A percentile compares a stretch with the other conserved stretches of the same genome.
Evolutionary conservation across 1,140 invertebrate genomes (phyloP).

Genomic region (Pinna nobilis): DNA sequence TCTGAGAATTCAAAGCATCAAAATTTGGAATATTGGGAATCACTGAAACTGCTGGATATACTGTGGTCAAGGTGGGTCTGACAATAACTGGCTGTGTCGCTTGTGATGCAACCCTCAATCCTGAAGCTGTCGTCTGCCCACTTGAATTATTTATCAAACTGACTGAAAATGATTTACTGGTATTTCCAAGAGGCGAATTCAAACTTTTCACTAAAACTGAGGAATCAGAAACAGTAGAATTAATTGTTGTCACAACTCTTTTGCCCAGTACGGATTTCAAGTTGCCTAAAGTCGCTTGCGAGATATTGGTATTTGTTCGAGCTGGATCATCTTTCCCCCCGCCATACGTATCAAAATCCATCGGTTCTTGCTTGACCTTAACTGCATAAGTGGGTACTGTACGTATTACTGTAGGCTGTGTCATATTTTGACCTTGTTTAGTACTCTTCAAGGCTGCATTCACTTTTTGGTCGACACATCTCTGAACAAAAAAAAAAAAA

Average conservation of each 20-base stretch:
- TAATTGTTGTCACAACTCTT: not conserved
- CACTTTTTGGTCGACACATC: no score
- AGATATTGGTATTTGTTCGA: not conserved
- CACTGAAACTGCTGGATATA: not conserved
- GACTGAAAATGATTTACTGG: no score
- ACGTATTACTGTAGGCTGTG: not conserved
- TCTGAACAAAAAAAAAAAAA: no score
- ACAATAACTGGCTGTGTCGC: not conserved
- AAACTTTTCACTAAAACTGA: constrained; percentile 7
- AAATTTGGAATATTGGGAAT: constrained; percentile 8
- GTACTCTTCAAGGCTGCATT: no score
- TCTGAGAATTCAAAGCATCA: constrained; percentile 3
- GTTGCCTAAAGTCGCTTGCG: not conserved
- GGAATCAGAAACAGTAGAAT: not conserved
- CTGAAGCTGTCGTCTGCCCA: not conserved
- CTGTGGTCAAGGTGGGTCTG: not conserved
- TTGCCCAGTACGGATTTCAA: constrained; percentile 7
- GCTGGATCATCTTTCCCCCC: not conserved
- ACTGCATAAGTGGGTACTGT: not conserved
- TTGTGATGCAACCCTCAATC: not conserved
- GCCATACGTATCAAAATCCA: constrained; percentile 27
- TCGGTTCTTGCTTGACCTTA: constrained; percentile 44
- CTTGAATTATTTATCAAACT: no score
- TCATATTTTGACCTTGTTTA: no score
- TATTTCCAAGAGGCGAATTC: not conserved